Conservation (phyloP, 1,140 invertebrate genomes). For the Eciton burchellii region DNA sequence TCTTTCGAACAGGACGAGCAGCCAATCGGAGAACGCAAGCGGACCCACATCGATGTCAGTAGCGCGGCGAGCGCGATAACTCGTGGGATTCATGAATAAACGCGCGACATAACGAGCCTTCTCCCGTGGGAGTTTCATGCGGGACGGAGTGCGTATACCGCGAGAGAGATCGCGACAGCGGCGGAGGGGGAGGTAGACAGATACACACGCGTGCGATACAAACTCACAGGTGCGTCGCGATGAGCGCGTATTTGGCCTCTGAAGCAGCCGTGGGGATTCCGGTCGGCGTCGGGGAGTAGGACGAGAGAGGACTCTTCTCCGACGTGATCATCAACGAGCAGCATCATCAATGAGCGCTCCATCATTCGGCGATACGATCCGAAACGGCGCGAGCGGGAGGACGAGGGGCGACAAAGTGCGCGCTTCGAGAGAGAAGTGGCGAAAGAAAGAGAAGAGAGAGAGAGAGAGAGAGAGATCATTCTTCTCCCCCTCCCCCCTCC, state of each 20-base stretch:
- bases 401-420: conserved; percentile 57
- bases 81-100: conserved; percentile 57
- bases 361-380: conserved; percentile 49
- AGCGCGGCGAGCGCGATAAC: conserved; percentile 39
- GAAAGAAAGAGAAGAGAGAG: too few relatives aligned
- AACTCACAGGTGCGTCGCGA: too few relatives aligned
- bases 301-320: conserved; percentile 40
- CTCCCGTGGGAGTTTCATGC: conserved; percentile 58
- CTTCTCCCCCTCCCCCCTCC: not conserved
- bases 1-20: not conserved
- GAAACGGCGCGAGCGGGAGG: conserved; percentile 53
- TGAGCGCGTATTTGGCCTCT: conserved; percentile 40
- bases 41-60: conserved; percentile 51
- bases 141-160: conserved; percentile 57
- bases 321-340: conserved; percentile 56
- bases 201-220: not conserved
- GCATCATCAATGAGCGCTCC: conserved; percentile 58
- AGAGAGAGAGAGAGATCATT: too few relatives aligned
- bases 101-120: conserved; percentile 56
- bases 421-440: conserved; percentile 43
- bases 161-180: conserved; percentile 28
- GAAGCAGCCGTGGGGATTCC: conserved; percentile 40
- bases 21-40: not conserved
- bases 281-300: conserved; percentile 30
- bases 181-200: not conserved